These are phyloP conservation scores for Drosophila nr. perissopoda DNA, from an alignment of 2,888 invertebrate genomes.

Conservation along the genomic window DNA sequence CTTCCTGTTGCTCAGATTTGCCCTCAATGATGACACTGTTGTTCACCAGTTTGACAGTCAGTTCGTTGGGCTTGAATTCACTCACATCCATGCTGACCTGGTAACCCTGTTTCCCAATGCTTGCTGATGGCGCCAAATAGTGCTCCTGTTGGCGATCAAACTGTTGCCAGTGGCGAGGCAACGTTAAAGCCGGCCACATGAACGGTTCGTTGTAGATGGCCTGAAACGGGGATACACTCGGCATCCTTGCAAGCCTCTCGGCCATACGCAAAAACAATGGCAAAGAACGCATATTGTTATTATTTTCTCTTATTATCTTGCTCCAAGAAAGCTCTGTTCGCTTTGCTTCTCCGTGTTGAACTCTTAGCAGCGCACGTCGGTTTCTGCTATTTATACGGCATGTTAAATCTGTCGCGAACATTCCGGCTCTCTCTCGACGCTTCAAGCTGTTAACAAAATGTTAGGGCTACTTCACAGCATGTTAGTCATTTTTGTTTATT, in stretches of 20 bases:
- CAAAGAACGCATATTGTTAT: constrained; percentile 73
- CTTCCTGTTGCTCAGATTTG: constrained; percentile 90
- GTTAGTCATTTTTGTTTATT: not conserved
- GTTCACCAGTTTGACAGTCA: constrained; percentile 91
- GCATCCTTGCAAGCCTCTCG: constrained; percentile 67
- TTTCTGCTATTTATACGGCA: constrained; percentile 60
- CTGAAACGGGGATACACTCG: constrained; percentile 60
- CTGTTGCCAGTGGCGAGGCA: constrained; percentile 58
- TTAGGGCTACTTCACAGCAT: constrained; percentile 20
- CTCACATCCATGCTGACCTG: constrained; percentile 91
- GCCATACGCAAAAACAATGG: constrained; percentile 80
- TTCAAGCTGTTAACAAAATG: constrained; percentile 43
- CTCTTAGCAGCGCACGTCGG: constrained; percentile 25
- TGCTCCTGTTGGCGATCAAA: constrained; percentile 63
- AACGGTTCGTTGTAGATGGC: constrained; percentile 57
- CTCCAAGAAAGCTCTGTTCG: constrained; percentile 3
- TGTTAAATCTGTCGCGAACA: constrained; percentile 32
- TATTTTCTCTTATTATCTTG: not conserved
- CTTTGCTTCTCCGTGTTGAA: constrained; percentile 26
- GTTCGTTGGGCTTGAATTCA: constrained; percentile 92
- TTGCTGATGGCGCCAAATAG: constrained; percentile 40
- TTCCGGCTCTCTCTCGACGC: constrained; percentile 51
- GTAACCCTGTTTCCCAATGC: constrained; percentile 88
- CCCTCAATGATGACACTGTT: constrained; percentile 90
- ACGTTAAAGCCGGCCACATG: constrained; percentile 40